Conservation (phyloP, 2,113 vertebrate species). For the Phocoena phocoena region DNA sequence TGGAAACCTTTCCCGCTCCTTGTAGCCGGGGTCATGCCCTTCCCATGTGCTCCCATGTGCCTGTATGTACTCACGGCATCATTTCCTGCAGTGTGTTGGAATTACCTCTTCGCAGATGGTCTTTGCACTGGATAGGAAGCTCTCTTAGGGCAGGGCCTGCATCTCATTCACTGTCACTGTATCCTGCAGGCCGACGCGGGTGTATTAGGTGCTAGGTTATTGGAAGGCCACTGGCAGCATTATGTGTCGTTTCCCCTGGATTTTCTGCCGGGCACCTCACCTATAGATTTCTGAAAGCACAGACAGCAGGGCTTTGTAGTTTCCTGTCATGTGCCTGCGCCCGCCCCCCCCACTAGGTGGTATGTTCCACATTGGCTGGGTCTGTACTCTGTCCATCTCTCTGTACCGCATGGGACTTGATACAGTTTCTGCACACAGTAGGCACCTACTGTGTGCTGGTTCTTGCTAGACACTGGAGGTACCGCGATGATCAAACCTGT, state of each 20-base stretch:
- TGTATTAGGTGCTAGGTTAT: not conserved
- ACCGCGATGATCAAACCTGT: not conserved
- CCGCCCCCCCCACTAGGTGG: not conserved
- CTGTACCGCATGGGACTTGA: not conserved
- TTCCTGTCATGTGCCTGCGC: not conserved
- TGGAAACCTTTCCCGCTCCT: not conserved
- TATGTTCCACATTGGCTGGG: not conserved
- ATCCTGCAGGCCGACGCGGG: not conserved
- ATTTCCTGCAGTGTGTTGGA: not conserved
- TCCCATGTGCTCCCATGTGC: not conserved
- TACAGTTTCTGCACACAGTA: not conserved
- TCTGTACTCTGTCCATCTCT: not conserved
- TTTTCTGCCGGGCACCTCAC: not conserved
- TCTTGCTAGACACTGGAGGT: not conserved
- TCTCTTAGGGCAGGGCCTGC: not conserved
- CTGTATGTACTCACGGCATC: not conserved
- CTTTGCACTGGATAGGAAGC: not conserved
- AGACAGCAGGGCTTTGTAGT: not conserved
- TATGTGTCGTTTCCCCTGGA: not conserved
- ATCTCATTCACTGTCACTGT: not conserved
- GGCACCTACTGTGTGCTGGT: not conserved
- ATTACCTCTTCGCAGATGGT: not conserved
- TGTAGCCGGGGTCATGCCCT: not conserved
- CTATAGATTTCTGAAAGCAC: not conserved
- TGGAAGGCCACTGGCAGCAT: not conserved